Percentiles rank a stretch among this genome's conserved stretches.
Evolutionary conservation across 2,888 invertebrate species (phyloP).

Genomic region (Phania funesta): DNA sequence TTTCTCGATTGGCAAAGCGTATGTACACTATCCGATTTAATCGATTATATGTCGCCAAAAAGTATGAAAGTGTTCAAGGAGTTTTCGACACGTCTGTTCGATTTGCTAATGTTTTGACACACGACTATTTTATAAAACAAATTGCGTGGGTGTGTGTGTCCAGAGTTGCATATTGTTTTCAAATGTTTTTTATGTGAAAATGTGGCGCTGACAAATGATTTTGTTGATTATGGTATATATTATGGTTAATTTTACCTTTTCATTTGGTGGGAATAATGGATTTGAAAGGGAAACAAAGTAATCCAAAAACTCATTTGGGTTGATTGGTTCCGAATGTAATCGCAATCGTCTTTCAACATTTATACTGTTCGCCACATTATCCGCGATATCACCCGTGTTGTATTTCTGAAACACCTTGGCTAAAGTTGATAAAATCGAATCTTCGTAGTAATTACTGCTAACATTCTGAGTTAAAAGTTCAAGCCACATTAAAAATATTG

Average conservation of each 20-base stretch:
- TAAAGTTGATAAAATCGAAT: conserved; percentile 73
- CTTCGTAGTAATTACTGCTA: conserved; percentile 70
- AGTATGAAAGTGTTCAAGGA: too few species aligned
- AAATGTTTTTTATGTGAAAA: too few species aligned
- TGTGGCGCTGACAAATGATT: too few species aligned
- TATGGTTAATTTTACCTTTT: conserved; percentile 70
- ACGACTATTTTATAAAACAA: too few species aligned
- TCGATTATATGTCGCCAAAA: too few species aligned
- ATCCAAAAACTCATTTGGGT: conserved; percentile 75
- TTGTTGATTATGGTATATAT: too few species aligned
- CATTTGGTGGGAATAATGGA: conserved; percentile 73
- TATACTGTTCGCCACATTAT: conserved; percentile 72
- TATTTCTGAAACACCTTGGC: conserved; percentile 76
- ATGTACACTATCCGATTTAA: too few species aligned
- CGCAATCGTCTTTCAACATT: conserved; percentile 73
- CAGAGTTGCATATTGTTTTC: too few species aligned
- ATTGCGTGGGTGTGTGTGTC: too few species aligned
- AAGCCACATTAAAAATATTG: conserved; percentile 75
- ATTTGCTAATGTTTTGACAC: too few species aligned
- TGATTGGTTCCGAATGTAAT: conserved; percentile 69
- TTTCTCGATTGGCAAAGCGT: too few species aligned
- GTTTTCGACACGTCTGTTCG: too few species aligned
- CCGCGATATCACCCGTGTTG: conserved; percentile 77
- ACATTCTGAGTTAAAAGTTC: conserved; percentile 72
- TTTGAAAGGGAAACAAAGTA: conserved; percentile 70